These are phyloP conservation scores for Heteropelma amictum DNA, from an alignment of 2,888 invertebrate genomes.

Conservation along the genomic window DNA sequence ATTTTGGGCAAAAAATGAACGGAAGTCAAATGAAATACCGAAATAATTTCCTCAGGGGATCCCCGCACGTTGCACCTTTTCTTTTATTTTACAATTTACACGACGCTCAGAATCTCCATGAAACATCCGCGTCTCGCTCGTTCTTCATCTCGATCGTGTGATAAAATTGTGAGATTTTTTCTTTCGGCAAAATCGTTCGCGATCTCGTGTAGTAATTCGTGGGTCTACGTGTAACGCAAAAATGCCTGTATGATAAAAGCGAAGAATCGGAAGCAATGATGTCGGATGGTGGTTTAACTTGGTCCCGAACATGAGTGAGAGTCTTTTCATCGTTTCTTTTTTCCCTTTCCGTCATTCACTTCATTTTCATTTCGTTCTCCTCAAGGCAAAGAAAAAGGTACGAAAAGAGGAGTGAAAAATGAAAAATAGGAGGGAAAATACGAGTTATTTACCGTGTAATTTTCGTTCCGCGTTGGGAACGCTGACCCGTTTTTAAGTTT, in stretches of 20 bases:
- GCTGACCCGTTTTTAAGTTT: constrained; percentile 16
- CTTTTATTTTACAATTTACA: too few species aligned
- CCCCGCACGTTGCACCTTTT: too few species aligned
- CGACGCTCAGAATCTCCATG: too few species aligned
- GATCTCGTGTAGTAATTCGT: not conserved
- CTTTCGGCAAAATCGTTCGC: not conserved
- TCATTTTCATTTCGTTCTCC: constrained; percentile 5
- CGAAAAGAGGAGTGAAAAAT: not conserved
- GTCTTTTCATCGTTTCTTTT: constrained; percentile 45
- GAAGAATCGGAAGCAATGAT: constrained; percentile 66
- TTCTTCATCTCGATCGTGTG: too few species aligned
- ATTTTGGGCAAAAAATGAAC: too few species aligned
- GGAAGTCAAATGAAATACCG: too few species aligned
- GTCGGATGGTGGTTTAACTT: constrained; percentile 71
- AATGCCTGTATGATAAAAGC: constrained; percentile 46
- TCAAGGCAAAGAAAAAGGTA: constrained; percentile 16
- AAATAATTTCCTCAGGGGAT: too few species aligned
- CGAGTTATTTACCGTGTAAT: constrained; percentile 14
- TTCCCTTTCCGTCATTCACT: constrained; percentile 8
- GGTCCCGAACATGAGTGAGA: constrained; percentile 75
- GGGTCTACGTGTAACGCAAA: constrained; percentile 14
- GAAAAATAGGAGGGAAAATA: too few species aligned
- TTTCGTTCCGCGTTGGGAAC: constrained; percentile 22
- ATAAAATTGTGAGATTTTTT: not conserved
- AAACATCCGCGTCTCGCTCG: too few species aligned